Base-by-base conservation (phyloP, 2,113 vertebrate species). In the Spea multiplicata region DNA sequence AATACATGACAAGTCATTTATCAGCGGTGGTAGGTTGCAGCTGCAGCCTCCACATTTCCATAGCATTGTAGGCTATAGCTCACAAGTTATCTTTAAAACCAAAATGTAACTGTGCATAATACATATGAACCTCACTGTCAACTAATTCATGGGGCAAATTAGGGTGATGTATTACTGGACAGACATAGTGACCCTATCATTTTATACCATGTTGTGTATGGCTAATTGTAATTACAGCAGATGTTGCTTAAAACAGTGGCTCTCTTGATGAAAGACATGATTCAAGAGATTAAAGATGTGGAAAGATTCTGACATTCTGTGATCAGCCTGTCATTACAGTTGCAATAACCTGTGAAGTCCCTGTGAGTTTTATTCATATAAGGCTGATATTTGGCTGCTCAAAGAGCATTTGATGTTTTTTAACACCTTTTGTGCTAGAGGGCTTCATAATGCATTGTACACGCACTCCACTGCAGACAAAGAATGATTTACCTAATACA, bases 231-330 rank as follows among this genome's bases (percentile, higher is more conserved):
- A 66, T n/a, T n/a, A n/a, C n/a, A 66, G 64, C 64, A 66, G 64
- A 44, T 66, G 64, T 44, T 66, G 64, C 64, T 44, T 66, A 45
- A 66, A 44, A 44, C 8, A 44, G 5, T 45, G 64, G 64, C 7
- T 44, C 44, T 44, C 17, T 45, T 66, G 64, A 45, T 44, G 64
- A 30, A 30, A 30, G 30, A 66, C 30, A 66, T 64, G 61, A 64
- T 64, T 64, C 17, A 16, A 45, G 44, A 44, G 64, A 66, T 66
- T 66, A 66, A 66, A 66, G 64, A 66, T 44, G 44, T 8, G 44
- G 64, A 66, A 66, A 66, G 64, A 66, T 44, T 66, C 30, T 66
- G 64, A 66, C 64, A 66, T 66, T 30, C 64, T 44, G 64, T 66
- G 64, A 7, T 59, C 55, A 59, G 10, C 55, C 14, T 44, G 64